Conservation (phyloP, 2,797 vertebrate genomes). For the Poecilia picta region DNA sequence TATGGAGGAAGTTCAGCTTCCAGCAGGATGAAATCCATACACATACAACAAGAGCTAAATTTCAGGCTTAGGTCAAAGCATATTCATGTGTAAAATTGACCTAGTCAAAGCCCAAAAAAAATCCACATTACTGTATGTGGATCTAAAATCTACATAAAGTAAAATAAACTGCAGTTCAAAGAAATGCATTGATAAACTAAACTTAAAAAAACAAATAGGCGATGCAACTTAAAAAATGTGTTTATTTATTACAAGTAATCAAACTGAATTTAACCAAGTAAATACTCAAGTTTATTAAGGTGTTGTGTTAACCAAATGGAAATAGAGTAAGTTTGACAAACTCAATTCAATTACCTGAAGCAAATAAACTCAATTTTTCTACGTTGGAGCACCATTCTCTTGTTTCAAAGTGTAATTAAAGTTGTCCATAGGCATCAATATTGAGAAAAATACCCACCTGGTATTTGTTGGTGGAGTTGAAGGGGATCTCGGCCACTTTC, state of each 20-base stretch:
- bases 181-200: neutral
- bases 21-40: no score
- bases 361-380: no score
- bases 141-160: neutral
- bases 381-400: no score
- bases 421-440: neutral
- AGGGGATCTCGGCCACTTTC: slow-evolving; percentile 93
- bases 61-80: neutral
- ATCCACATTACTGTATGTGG: neutral
- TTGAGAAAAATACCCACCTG: slow-evolving; percentile 76
- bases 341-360: no score
- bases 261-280: no score
- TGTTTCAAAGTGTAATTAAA: no score
- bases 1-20: neutral
- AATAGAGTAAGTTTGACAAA: no score
- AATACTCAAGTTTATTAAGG: no score
- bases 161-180: neutral
- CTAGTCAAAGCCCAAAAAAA: neutral
- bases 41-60: neutral
- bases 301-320: no score
- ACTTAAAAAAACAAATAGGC: neutral
- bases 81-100: neutral
- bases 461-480: slow-evolving; percentile 97
- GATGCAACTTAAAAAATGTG: no score
- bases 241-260: no score